These are phyloP conservation scores for Harpalus rufipes DNA, from an alignment of 2,888 invertebrate genomes.

Conservation along the genomic window DNA sequence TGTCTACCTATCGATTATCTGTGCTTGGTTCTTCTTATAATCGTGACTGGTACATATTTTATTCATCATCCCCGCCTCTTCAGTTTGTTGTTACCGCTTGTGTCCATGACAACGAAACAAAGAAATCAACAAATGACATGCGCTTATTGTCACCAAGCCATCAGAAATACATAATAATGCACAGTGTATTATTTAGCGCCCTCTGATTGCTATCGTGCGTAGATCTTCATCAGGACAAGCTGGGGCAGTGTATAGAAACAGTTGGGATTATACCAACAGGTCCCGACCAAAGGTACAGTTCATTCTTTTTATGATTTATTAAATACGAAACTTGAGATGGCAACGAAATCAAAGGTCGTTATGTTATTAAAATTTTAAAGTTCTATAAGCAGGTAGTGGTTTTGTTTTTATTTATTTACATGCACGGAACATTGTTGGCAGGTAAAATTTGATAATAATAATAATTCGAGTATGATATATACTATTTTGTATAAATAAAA, in stretches of 20 bases:
- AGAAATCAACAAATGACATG: constrained; percentile 63
- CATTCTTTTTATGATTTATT: neutral
- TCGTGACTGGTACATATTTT: constrained; percentile 60
- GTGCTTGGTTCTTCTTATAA: constrained; percentile 20
- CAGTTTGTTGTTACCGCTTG: constrained; percentile 38
- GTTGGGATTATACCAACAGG: constrained; percentile 62
- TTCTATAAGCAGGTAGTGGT: too few relatives aligned
- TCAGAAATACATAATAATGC: constrained; percentile 36
- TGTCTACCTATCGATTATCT: constrained; percentile 32
- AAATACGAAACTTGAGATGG: neutral
- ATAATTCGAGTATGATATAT: too few relatives aligned
- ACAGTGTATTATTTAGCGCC: constrained; percentile 50
- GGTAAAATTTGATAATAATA: too few relatives aligned
- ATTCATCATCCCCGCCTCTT: constrained; percentile 43
- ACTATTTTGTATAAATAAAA: too few relatives aligned
- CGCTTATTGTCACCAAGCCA: constrained; percentile 55
- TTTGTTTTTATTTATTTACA: too few relatives aligned
- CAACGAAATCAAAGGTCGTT: too few relatives aligned
- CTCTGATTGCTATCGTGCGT: constrained; percentile 21
- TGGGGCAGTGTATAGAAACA: constrained; percentile 66
- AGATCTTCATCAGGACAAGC: constrained; percentile 49
- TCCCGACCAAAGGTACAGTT: constrained; percentile 52
- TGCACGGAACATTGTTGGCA: too few relatives aligned
- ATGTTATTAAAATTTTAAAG: too few relatives aligned
- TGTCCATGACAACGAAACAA: constrained; percentile 39